Base-by-base conservation (phyloP, 2,888 invertebrate species). In the Mimachlamys varia region DNA sequence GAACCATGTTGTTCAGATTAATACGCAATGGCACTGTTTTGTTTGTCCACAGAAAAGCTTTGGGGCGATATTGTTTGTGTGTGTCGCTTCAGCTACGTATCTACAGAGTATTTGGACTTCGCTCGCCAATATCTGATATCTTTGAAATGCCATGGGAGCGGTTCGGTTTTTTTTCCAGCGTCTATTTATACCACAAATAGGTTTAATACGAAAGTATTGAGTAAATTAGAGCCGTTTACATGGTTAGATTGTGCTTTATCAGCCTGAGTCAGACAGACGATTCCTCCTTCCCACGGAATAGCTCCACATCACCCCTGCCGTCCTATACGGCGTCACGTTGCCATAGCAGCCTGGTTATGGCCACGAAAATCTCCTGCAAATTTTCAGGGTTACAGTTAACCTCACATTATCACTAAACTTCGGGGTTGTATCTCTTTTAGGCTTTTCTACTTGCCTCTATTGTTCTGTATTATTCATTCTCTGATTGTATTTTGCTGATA, bases 1-100 rank as follows among this genome's bases (percentile, higher is more conserved):
- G 76, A 76, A 33, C 33, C 76, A 33, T 76, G 27, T 76, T 76
- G 76, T 76, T 76, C 76, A 76, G 33, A 76, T 27, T 76, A 33
- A 76, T 76, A 76, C 27, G 12, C 27, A 12, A 33, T 0, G 33
- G 13, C 22, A 76, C 12, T 12, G 76, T 76, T 27, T 76, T 27
- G 33, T 76, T 76, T 76, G 76, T 76, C 76, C 76, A 76, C 76
- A 76, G n/a, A n/a, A n/a, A 76, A 33, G 76, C 76, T 22, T 27
- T 17, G 33, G 22, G 76, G 76, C 62, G 5, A 27, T 27, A 12
- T 27, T 10, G 76, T 76, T 76, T 76, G 27, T 27, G 27, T 27
- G 13, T 12, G 76, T 3, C 76, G 76, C 27, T 12, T 33, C 13
- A 76, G 27, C 76, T 76, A 27, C 22, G 10, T 10, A 76, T 76